phyloP scores from a whole-genome alignment of 2,797 vertebrate species.

The Microchirus variegatus region DNA sequence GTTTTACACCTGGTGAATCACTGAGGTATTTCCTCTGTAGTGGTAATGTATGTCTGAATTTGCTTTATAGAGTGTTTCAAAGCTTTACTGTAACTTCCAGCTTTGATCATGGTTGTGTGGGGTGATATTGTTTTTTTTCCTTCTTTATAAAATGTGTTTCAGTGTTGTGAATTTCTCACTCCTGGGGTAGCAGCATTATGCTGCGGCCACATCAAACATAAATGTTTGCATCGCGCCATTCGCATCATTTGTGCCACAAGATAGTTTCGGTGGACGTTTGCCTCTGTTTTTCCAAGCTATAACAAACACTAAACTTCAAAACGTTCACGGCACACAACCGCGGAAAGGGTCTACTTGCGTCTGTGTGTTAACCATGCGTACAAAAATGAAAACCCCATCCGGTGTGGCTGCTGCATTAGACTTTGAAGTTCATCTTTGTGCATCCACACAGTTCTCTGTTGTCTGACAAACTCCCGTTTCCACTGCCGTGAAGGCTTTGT shows the following conservation, averaged over 20 bases:
- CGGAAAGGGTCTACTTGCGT: too few relatives aligned
- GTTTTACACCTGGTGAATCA: constrained; percentile 31
- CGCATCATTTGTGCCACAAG: neutral
- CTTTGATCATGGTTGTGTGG: constrained; percentile 35
- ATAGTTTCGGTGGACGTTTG: constrained; percentile 21
- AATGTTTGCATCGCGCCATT: too few relatives aligned
- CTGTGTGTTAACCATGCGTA: too few relatives aligned
- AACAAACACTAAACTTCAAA: too few relatives aligned
- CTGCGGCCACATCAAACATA: too few relatives aligned
- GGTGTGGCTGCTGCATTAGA: constrained; percentile 10
- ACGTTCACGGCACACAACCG: too few relatives aligned
- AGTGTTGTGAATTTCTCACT: constrained; percentile 27
- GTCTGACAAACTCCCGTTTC: constrained; percentile 58
- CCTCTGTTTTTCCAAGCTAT: constrained; percentile 19
- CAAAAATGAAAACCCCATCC: too few relatives aligned
- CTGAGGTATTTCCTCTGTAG: constrained; percentile 33
- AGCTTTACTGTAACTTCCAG: constrained; percentile 12
- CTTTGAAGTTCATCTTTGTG: constrained; percentile 61
- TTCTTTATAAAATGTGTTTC: constrained; percentile 28
- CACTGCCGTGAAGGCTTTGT: constrained; percentile 48
- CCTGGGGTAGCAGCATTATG: neutral
- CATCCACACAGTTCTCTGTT: constrained; percentile 42
- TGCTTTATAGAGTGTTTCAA: constrained; percentile 15
- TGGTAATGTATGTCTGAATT: constrained; percentile 51
- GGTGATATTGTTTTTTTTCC: constrained; percentile 25